Conservation (phyloP, 2,888 invertebrate species). For the Ectobius pallidus region DNA sequence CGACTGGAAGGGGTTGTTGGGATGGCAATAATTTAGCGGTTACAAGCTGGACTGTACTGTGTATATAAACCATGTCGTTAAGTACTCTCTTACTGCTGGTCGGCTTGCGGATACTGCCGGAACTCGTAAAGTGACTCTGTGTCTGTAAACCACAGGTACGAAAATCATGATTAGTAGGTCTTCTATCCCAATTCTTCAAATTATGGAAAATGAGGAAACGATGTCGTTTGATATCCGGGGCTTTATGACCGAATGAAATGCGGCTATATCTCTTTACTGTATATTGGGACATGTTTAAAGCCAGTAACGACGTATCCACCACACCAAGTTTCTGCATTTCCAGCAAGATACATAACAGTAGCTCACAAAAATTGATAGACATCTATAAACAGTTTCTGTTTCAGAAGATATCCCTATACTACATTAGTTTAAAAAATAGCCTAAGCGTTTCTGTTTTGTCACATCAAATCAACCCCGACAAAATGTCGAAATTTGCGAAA, state of each 20-base stretch:
- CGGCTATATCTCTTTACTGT: too few species aligned
- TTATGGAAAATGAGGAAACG: constrained; percentile 20
- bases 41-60: background rate
- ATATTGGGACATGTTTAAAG: too few species aligned
- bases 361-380: too few species aligned
- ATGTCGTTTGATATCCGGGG: constrained; percentile 1
- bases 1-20: constrained; percentile 14
- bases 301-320: too few species aligned
- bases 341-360: too few species aligned
- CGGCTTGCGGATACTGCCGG: background rate
- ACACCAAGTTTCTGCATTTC: too few species aligned
- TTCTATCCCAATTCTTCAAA: background rate
- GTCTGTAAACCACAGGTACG: constrained; percentile 15
- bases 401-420: too few species aligned
- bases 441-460: too few species aligned
- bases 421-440: too few species aligned
- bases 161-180: constrained; percentile 19
- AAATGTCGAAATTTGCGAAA: too few species aligned
- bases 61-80: background rate
- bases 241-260: background rate
- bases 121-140: constrained; percentile 16
- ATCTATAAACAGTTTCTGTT: too few species aligned
- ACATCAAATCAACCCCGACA: too few species aligned
- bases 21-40: constrained; percentile 14
- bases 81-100: background rate